Evolutionary conservation across 2,888 invertebrate species (phyloP).

Genomic region (Patella caerulea): DNA sequence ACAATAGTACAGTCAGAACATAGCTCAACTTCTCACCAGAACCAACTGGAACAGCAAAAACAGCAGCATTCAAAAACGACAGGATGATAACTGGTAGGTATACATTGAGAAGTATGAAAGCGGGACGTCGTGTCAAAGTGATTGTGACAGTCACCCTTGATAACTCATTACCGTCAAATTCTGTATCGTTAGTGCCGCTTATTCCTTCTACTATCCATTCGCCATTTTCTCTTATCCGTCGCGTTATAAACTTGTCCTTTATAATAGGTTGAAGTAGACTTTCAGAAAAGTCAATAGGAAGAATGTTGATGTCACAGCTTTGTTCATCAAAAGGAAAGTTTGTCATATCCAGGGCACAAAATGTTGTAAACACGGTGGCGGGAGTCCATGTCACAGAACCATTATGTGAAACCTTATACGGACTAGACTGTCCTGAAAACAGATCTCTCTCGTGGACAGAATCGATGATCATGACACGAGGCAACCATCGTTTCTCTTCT

Average conservation of each 20-base stretch:
- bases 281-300: neutral
- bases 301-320: neutral
- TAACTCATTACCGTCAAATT: neutral
- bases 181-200: neutral
- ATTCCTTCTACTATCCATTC: neutral
- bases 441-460: neutral
- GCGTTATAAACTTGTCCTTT: neutral
- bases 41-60: neutral
- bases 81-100: neutral
- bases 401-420: neutral
- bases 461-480: neutral
- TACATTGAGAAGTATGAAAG: neutral
- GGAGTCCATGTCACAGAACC: neutral
- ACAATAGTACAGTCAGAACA: neutral
- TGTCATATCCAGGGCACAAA: neutral
- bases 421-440: neutral
- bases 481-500: neutral
- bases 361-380: neutral
- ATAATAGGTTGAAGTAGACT: neutral
- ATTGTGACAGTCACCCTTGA: neutral
- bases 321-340: neutral
- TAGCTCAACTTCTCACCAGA: conserved; percentile 3
- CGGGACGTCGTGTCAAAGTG: neutral
- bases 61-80: neutral
- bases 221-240: neutral